Base-by-base conservation (phyloP, 2,888 invertebrate genomes). In the Phalera bucephala region DNA sequence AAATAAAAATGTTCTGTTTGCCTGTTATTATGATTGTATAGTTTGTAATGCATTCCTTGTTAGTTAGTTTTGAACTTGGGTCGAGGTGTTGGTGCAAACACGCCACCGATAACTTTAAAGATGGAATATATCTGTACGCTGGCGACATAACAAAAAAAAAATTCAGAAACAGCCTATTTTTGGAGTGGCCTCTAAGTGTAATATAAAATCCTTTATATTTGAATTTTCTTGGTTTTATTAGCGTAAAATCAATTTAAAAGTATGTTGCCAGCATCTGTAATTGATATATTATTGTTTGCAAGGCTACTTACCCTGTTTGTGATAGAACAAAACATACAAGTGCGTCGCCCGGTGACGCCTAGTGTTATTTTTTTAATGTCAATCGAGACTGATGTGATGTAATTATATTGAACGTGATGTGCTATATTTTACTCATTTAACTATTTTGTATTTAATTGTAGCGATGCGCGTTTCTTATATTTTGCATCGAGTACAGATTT, bases 331-430 rank as follows among this genome's bases (percentile, higher is more conserved):
- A 40, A 22, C 25, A 9, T 15, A 22, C 7, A 19, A 25, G 34
- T 23, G 34, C 35, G 37, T 28, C 35, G 30, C 40, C 27, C 45
- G 42, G 36, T 5, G 43, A 44, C 43, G 55, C 52, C 38, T 40
- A 12, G 21, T 31, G 52, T 40, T 39, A 52, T 3, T 59, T 33
- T 43, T 52, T 54, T 56, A 49, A 55, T 63, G 56, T 61, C 62
- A 59, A 60, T 65, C 60, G 79, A 80, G 81, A 81, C 81, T 82
- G 81, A 81, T 75, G 78, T 77, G 71, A 73, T 73, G 62, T 70
- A 61, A 58, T 64, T 50, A 54, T 70, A 58, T 52, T 60, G 56
- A 47, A 65, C 66, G 68, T 71, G 71, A 71, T 70, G 72, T 73
- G 72, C 72, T 77, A 68, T 78, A 71, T 72, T 60, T 69, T 75